Percentiles rank a stretch among this genome's conserved stretches.
These are phyloP conservation scores for Andinoacara biseriatus DNA, from an alignment of 2,113 vertebrate species.

Conservation along the genomic window DNA sequence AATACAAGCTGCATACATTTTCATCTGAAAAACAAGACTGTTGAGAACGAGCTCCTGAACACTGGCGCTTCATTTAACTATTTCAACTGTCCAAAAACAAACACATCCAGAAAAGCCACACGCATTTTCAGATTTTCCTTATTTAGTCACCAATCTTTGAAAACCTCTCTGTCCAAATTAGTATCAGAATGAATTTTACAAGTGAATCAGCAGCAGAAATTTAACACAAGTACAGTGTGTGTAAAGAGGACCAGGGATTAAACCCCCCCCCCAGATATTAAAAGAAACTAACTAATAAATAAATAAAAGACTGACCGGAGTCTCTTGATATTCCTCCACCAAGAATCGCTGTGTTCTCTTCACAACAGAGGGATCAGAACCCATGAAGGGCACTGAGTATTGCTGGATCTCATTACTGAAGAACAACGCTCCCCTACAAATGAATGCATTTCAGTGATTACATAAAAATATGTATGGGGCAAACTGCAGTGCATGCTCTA, in stretches of 20 bases:
- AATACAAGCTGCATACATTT: background rate
- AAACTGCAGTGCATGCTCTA: background rate
- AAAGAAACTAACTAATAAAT: background rate
- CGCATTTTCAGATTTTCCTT: no score
- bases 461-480: background rate
- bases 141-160: no score
- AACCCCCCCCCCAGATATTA: no score
- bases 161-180: no score
- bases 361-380: slow-evolving; percentile 91
- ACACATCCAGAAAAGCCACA: no score
- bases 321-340: slow-evolving; percentile 81
- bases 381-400: slow-evolving; percentile 90
- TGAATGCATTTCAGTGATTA: slow-evolving; percentile 2
- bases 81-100: no score
- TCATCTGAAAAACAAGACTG: background rate
- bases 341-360: slow-evolving; percentile 91
- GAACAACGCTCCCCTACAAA: slow-evolving; percentile 84
- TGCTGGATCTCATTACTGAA: slow-evolving; percentile 87
- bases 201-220: background rate
- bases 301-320: slow-evolving; percentile 82
- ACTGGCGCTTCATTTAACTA: no score
- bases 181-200: background rate
- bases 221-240: background rate
- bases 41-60: background rate
- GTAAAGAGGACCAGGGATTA: accelerated